Evolutionary conservation across 2,113 vertebrate genomes (phyloP).

Genomic region (Lanius ludovicianus): DNA sequence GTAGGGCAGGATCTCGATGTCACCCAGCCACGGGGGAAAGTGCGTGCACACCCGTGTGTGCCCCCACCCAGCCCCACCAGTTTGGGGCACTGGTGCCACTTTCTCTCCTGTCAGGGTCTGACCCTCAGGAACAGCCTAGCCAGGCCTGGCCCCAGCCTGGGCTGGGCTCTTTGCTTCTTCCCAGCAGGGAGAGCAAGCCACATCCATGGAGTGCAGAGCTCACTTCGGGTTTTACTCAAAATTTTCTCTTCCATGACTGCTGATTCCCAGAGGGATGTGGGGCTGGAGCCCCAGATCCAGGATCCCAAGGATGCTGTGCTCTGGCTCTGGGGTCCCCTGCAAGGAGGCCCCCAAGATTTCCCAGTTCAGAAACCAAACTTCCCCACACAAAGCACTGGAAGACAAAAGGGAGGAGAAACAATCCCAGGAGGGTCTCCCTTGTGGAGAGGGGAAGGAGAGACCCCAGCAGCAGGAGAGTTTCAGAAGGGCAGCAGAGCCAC

Average conservation of each 20-base stretch:
- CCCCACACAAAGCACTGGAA: not conserved
- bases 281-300: not conserved
- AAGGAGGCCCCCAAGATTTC: not conserved
- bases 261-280: not conserved
- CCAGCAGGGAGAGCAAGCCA: not conserved
- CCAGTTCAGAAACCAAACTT: not conserved
- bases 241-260: fast-evolving
- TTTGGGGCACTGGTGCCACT: not conserved
- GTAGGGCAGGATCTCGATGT: not conserved
- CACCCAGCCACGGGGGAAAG: not conserved
- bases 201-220: not conserved
- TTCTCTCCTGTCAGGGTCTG: not conserved
- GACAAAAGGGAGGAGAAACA: not conserved
- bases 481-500: not conserved
- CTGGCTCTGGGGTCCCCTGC: not conserved
- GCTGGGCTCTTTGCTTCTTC: not conserved
- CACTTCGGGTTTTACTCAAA: not conserved
- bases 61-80: not conserved
- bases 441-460: not conserved
- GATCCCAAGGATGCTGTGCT: not conserved
- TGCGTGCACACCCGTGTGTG: not conserved
- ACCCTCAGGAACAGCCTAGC: not conserved
- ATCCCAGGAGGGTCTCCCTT: not conserved
- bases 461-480: not conserved
- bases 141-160: not conserved